Evolutionary conservation across 2,797 vertebrate species (phyloP).

Genomic region (Oreochromis grahami): DNA sequence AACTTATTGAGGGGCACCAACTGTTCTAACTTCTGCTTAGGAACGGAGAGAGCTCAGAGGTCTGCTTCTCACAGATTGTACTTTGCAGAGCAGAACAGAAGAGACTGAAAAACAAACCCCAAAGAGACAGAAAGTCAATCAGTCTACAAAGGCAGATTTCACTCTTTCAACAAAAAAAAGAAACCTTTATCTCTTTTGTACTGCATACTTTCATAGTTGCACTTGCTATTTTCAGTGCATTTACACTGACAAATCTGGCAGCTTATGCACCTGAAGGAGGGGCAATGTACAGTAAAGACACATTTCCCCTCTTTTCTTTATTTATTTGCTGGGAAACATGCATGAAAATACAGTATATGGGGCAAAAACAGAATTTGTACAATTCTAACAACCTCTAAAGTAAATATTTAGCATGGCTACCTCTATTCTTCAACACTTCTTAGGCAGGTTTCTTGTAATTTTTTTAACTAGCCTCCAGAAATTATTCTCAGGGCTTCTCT

Average conservation of each 20-base stretch:
- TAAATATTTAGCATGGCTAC: not conserved
- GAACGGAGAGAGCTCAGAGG: conserved; percentile 47
- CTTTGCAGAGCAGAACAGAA: conserved; percentile 10
- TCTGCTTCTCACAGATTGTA: conserved; percentile 37
- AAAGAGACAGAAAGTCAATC: conserved; percentile 40
- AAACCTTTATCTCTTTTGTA: not conserved
- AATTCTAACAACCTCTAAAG: not conserved
- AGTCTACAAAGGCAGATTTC: conserved; percentile 1
- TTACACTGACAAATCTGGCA: not conserved
- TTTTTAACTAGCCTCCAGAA: not conserved
- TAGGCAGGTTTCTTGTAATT: not conserved
- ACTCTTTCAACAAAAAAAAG: conserved; percentile 10
- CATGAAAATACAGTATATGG: not conserved
- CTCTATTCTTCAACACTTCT: not conserved
- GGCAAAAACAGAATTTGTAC: not conserved
- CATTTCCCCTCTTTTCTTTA: not conserved
- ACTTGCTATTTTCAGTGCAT: not conserved
- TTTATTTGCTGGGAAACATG: not conserved
- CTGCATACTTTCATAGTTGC: not conserved
- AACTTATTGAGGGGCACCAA: conserved; percentile 74
- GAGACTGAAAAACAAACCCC: conserved; percentile 46
- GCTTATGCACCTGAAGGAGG: not conserved
- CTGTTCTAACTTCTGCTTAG: conserved; percentile 67
- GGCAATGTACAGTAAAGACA: not conserved
- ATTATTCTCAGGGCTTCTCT: not conserved